Conservation (phyloP, 2,797 vertebrate species). For the Nyctibius grandis region DNA sequence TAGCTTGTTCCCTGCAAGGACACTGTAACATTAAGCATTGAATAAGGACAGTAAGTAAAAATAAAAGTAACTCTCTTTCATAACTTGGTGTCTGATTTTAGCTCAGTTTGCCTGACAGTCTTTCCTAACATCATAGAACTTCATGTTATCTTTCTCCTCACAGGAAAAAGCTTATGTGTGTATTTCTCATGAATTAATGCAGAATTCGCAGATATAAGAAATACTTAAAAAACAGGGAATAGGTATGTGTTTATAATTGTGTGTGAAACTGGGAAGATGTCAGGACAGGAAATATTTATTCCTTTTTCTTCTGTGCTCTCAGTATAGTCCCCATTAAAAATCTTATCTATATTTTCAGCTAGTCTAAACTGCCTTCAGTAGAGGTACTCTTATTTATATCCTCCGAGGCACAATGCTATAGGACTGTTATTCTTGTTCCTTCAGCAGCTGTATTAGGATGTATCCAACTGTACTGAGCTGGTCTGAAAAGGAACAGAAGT, state of each 20-base stretch:
- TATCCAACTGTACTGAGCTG: background rate
- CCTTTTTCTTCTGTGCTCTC: background rate
- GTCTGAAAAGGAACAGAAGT: background rate
- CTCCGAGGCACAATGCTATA: background rate
- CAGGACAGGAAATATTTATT: background rate
- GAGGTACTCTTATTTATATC: background rate
- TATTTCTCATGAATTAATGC: background rate
- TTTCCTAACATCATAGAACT: background rate
- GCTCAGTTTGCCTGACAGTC: background rate
- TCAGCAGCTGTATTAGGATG: background rate
- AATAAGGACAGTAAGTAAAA: background rate
- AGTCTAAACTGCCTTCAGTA: background rate
- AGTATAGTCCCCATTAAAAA: background rate
- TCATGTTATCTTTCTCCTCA: background rate
- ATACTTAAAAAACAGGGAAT: background rate
- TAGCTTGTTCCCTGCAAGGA: background rate
- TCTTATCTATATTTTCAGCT: background rate
- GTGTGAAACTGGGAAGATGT: background rate
- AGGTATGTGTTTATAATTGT: too few species aligned
- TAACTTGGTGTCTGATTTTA: background rate
- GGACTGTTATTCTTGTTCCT: background rate
- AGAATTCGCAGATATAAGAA: background rate
- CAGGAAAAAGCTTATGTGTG: background rate
- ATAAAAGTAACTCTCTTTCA: background rate
- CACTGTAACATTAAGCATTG: background rate